Evolutionary conservation across 1,140 invertebrate genomes (phyloP).

Genomic region (Gryllus bimaculatus): DNA sequence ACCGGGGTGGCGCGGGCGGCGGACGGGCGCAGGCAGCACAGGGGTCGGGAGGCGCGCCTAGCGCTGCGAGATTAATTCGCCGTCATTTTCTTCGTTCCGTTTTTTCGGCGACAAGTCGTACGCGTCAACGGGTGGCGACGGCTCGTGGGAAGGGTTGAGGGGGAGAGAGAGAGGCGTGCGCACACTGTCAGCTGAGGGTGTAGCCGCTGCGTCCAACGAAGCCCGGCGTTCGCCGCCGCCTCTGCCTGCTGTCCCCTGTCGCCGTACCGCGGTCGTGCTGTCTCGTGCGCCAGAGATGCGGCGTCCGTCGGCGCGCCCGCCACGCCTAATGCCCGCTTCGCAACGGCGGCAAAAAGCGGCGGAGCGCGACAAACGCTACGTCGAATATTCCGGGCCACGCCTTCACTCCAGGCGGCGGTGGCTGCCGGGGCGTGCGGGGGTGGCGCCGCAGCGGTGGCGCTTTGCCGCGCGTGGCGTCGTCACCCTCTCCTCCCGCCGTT

Average conservation of each 20-base stretch:
- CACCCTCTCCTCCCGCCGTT: too few relatives aligned
- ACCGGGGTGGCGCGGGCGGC: too few relatives aligned
- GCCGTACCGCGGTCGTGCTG: too few relatives aligned
- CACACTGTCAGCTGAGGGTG: not conserved
- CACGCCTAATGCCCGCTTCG: too few relatives aligned
- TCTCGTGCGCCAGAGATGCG: too few relatives aligned
- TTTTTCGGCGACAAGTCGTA: not conserved
- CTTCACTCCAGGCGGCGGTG: not conserved
- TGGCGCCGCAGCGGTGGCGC: too few relatives aligned
- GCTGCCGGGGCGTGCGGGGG: too few relatives aligned
- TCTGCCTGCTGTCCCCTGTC: too few relatives aligned
- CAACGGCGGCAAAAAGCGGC: not conserved
- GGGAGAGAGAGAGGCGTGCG: not conserved
- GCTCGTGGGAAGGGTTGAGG: not conserved
- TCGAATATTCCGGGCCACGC: not conserved
- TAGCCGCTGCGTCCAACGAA: not conserved
- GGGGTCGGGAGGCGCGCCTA: not conserved
- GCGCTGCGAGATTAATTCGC: not conserved
- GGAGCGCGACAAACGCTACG: not conserved
- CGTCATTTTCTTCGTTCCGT: slow-evolving; percentile 3
- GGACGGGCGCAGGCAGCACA: not conserved
- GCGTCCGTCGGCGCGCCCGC: too few relatives aligned
- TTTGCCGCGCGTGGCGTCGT: too few relatives aligned
- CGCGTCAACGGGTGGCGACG: not conserved
- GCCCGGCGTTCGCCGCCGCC: not conserved